phyloP scores from a whole-genome alignment of 2,113 vertebrate genomes.

The Poeciliopsis prolifica region DNA sequence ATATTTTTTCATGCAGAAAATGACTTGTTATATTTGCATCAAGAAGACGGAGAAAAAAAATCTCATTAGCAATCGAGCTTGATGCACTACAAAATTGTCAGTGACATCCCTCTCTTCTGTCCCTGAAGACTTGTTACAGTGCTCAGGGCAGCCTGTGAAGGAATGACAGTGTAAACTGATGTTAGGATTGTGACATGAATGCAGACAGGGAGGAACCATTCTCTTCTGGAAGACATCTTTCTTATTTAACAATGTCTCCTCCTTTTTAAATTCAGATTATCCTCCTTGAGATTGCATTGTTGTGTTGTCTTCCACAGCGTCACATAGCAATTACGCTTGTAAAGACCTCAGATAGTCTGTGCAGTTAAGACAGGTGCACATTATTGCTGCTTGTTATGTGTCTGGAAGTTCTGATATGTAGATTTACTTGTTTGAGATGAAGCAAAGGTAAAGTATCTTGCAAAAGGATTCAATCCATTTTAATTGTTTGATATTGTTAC shows the following conservation, averaged over 20 bases:
- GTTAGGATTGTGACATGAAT: conserved; percentile 65
- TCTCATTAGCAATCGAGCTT: conserved; percentile 59
- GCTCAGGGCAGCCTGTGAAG: conserved; percentile 60
- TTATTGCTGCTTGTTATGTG: conserved; percentile 25
- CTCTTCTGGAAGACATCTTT: conserved; percentile 43
- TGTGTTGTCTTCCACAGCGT: conserved; percentile 49
- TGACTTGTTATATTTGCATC: conserved; percentile 33
- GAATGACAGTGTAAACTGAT: conserved; percentile 52
- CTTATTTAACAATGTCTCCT: conserved; percentile 46
- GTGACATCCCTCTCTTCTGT: conserved; percentile 51
- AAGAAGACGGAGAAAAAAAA: conserved; percentile 28
- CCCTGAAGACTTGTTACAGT: conserved; percentile 66
- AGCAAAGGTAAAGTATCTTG: background rate
- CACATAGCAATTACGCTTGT: conserved; percentile 62
- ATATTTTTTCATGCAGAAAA: conserved; percentile 24
- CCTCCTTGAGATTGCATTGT: conserved; percentile 63
- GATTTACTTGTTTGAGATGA: conserved; percentile 9
- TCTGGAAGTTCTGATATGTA: conserved; percentile 16
- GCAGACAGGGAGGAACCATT: conserved; percentile 37
- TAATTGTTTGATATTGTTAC: too few species aligned
- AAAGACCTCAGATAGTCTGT: conserved; percentile 25
- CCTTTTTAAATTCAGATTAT: conserved; percentile 48
- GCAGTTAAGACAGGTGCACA: conserved; percentile 32
- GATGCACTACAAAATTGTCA: conserved; percentile 49
- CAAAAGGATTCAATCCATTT: too few species aligned